phyloP scores from a whole-genome alignment of 2,113 vertebrate genomes.

The Eudyptes chrysolophus region DNA sequence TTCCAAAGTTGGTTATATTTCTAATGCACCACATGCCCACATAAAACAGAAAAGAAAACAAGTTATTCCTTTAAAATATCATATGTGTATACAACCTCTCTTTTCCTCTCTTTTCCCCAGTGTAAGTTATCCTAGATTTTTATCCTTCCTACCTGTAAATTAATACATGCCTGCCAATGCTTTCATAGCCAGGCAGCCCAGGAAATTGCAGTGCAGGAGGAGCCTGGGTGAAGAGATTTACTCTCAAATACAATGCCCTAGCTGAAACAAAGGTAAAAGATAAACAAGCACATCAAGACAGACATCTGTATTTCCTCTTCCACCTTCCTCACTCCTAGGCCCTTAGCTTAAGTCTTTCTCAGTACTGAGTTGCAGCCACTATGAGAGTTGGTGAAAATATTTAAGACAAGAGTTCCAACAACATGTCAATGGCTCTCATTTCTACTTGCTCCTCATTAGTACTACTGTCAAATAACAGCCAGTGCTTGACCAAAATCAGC shows the following conservation, averaged over 20 bases:
- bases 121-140: background rate
- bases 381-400: background rate
- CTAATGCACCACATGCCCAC: background rate
- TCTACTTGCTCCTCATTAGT: constrained; percentile 52
- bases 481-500: constrained; percentile 45
- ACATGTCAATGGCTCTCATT: constrained; percentile 23
- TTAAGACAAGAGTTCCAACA: constrained; percentile 30
- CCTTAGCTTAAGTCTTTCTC: background rate
- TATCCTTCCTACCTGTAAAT: background rate
- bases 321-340: background rate
- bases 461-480: constrained; percentile 41
- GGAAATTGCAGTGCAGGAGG: background rate
- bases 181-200: background rate
- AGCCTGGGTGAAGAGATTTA: background rate
- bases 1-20: background rate
- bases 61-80: background rate
- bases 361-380: background rate
- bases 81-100: background rate
- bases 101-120: background rate
- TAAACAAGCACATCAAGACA: background rate
- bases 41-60: background rate
- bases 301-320: background rate
- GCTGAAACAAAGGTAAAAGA: background rate
- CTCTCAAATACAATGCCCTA: background rate
- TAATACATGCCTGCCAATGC: background rate